Conservation (phyloP, 2,113 vertebrate species). For the Coturnix japonica region DNA sequence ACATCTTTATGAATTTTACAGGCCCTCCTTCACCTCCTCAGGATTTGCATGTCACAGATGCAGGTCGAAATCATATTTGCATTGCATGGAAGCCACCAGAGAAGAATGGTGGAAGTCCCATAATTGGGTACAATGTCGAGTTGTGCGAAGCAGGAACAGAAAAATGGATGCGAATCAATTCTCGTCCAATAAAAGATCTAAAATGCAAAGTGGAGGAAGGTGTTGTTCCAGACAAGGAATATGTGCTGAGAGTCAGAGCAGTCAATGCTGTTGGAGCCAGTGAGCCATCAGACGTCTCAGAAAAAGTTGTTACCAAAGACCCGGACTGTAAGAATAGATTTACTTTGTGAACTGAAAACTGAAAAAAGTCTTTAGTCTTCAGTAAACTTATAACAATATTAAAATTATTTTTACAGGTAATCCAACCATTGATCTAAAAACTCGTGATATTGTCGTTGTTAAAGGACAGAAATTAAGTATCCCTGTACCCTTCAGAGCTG, state of each 20-base stretch:
- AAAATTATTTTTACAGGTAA: constrained; percentile 80
- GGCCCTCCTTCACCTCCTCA: constrained; percentile 92
- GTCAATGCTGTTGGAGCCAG: constrained; percentile 93
- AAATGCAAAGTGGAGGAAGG: constrained; percentile 93
- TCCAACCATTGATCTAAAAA: constrained; percentile 89
- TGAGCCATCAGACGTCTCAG: constrained; percentile 93
- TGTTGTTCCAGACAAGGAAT: constrained; percentile 95
- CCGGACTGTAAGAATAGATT: constrained; percentile 90
- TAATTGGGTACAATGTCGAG: constrained; percentile 96
- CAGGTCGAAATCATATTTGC: constrained; percentile 91
- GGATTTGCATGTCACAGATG: constrained; percentile 89
- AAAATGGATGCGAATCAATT: constrained; percentile 96
- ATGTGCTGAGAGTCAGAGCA: constrained; percentile 92
- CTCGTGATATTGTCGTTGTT: constrained; percentile 89
- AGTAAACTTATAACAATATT: neutral
- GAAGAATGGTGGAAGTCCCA: constrained; percentile 92
- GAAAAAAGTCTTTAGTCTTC: neutral
- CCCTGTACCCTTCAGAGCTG: constrained; percentile 90
- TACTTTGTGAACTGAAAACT: neutral
- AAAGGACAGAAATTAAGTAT: constrained; percentile 94
- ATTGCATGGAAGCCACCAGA: constrained; percentile 93
- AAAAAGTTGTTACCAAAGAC: constrained; percentile 94
- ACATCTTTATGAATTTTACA: constrained; percentile 53
- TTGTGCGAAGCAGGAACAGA: constrained; percentile 94
- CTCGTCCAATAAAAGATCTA: constrained; percentile 92